Percentiles rank a stretch among this genome's conserved stretches.
phyloP scores from a whole-genome alignment of 1,140 invertebrate species.

The Gryon sp. region DNA sequence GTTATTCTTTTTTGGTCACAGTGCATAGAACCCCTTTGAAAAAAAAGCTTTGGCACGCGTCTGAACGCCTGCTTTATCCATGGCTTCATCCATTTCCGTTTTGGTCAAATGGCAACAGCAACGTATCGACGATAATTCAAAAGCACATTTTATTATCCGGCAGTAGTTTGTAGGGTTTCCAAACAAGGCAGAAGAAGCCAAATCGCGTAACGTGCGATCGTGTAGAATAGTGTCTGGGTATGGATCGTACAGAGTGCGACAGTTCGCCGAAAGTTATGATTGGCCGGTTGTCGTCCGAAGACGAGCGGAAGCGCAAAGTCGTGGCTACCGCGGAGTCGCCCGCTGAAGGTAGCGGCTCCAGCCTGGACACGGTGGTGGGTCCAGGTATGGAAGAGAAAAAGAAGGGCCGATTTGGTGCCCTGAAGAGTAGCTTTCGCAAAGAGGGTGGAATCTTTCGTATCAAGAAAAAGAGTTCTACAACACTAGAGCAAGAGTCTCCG shows the following conservation, averaged over 20 bases:
- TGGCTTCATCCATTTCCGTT: slow-evolving; percentile 48
- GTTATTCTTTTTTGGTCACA: background rate
- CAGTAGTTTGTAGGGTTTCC: slow-evolving; percentile 69
- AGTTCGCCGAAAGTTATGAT: slow-evolving; percentile 72
- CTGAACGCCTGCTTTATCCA: slow-evolving; percentile 15
- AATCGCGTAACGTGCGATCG: slow-evolving; percentile 36
- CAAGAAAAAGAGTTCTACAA: slow-evolving; percentile 55
- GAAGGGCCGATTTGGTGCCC: slow-evolving; percentile 68
- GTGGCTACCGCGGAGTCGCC: slow-evolving; percentile 52
- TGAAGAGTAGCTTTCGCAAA: slow-evolving; percentile 72
- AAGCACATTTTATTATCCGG: slow-evolving; percentile 62
- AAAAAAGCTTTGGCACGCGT: slow-evolving; percentile 31
- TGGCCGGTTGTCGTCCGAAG: slow-evolving; percentile 69
- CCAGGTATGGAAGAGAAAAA: slow-evolving; percentile 66
- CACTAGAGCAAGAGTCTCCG: slow-evolving; percentile 38
- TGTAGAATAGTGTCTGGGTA: slow-evolving; percentile 47
- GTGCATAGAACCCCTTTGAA: slow-evolving; percentile 10
- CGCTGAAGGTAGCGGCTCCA: slow-evolving; percentile 71
- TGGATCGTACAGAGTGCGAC: slow-evolving; percentile 70
- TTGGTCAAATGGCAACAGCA: slow-evolving; percentile 1
- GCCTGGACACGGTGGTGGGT: slow-evolving; percentile 67
- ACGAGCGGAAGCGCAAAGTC: slow-evolving; percentile 59
- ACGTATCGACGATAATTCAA: background rate
- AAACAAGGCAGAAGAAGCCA: slow-evolving; percentile 67
- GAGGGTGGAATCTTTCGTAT: slow-evolving; percentile 70